A percentile compares a stretch with the other conserved stretches of the same genome.
These are phyloP conservation scores for Eleutherodactylus coqui DNA, from an alignment of 2,797 vertebrate genomes.

Conservation along the genomic window DNA sequence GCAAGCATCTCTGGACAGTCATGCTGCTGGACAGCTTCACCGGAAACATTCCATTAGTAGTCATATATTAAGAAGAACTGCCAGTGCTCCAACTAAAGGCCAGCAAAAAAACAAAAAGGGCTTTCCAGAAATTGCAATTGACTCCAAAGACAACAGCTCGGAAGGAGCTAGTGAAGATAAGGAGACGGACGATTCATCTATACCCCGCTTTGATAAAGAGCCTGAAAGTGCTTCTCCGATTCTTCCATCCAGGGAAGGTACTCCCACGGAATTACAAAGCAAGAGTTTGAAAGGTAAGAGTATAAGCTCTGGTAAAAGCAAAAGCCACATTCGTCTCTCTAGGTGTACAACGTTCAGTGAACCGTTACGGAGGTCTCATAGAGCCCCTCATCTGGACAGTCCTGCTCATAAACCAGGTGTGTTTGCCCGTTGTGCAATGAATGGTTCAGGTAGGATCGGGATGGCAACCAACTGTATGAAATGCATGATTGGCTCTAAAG, in stretches of 20 bases:
- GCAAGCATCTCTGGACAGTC: conserved; percentile 97
- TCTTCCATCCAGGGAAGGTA: conserved; percentile 70
- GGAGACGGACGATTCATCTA: conserved; percentile 76
- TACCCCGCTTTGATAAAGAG: conserved; percentile 73
- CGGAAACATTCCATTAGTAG: conserved; percentile 93
- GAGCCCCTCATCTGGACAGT: conserved; percentile 75
- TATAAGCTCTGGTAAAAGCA: conserved; percentile 69
- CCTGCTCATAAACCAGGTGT: conserved; percentile 75
- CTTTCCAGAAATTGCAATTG: conserved; percentile 86
- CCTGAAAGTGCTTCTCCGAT: conserved; percentile 67
- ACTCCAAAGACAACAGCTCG: conserved; percentile 86
- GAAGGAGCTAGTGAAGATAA: conserved; percentile 84
- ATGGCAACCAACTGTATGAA: conserved; percentile 92
- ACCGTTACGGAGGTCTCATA: conserved; percentile 80
- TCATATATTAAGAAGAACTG: conserved; percentile 91
- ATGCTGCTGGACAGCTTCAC: conserved; percentile 92
- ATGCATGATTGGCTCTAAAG: conserved; percentile 85
- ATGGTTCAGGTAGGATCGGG: conserved; percentile 84
- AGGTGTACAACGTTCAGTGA: conserved; percentile 79
- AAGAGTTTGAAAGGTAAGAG: conserved; percentile 92
- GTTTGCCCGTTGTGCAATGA: conserved; percentile 84
- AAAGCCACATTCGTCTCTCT: conserved; percentile 69
- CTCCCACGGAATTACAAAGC: conserved; percentile 76
- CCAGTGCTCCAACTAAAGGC: conserved; percentile 95
- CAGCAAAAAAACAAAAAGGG: conserved; percentile 89